Evolutionary conservation across 2,113 vertebrate species (phyloP).

Genomic region (Solea solea): DNA sequence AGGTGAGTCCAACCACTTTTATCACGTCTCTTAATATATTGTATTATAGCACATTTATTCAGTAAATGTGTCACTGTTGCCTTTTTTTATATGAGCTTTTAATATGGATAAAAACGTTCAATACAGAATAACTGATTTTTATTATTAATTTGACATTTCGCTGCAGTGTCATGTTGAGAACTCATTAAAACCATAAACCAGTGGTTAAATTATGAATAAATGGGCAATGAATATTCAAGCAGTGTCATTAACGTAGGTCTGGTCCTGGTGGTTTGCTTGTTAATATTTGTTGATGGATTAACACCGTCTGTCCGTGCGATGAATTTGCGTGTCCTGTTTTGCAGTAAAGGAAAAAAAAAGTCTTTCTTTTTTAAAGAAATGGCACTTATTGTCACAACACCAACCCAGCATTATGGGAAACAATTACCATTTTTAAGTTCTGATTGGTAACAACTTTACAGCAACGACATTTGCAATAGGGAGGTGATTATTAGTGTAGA

Average conservation of each 20-base stretch:
- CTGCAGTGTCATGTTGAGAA: constrained; percentile 32
- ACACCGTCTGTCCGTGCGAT: constrained; percentile 5
- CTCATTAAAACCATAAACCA: constrained; percentile 28
- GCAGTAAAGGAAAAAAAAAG: constrained; percentile 16
- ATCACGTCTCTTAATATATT: constrained; percentile 19
- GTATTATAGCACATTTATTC: constrained; percentile 22
- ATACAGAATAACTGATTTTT: constrained; percentile 28
- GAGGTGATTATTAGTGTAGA: too few species aligned
- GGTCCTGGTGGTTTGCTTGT: not conserved
- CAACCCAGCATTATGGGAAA: constrained; percentile 15
- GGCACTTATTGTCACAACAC: constrained; percentile 23
- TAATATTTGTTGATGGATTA: constrained; percentile 26
- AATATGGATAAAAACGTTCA: constrained; percentile 24
- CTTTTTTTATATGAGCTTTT: not conserved
- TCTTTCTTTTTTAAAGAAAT: constrained; percentile 37
- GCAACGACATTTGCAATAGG: too few species aligned
- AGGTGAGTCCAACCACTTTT: constrained; percentile 12
- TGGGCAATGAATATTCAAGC: constrained; percentile 54
- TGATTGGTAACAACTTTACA: too few species aligned
- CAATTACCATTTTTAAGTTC: not conserved
- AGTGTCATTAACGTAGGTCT: constrained; percentile 18
- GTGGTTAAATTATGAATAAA: constrained; percentile 33
- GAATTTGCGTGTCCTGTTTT: constrained; percentile 12
- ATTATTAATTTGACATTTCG: constrained; percentile 45
- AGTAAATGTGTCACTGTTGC: not conserved